Percentiles rank a stretch among this genome's conserved stretches.
These are phyloP conservation scores for Parascotia fuliginaria DNA, from an alignment of 2,888 invertebrate species.

Conservation along the genomic window DNA sequence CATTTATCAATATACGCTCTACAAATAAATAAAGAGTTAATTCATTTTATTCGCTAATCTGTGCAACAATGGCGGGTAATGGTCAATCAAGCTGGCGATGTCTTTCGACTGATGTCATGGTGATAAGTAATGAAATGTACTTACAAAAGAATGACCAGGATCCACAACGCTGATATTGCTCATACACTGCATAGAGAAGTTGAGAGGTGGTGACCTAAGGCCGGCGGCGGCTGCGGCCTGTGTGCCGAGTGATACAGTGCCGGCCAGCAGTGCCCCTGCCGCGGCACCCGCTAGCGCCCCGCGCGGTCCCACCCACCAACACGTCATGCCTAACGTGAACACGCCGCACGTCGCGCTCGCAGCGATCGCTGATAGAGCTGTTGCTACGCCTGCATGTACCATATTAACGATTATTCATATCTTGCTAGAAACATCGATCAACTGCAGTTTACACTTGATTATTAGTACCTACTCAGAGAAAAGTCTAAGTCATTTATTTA, in stretches of 20 bases:
- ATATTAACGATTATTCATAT: too few species aligned
- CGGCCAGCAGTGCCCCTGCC: slow-evolving; percentile 85
- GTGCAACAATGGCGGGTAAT: too few species aligned
- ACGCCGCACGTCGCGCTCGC: slow-evolving; percentile 93
- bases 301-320: slow-evolving; percentile 91
- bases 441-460: too few species aligned
- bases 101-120: too few species aligned
- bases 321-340: slow-evolving; percentile 92
- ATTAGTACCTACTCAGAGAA: too few species aligned
- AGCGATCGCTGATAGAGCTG: slow-evolving; percentile 93
- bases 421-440: too few species aligned
- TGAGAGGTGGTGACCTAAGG: slow-evolving; percentile 78
- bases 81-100: too few species aligned
- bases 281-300: slow-evolving; percentile 87
- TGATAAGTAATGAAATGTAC: too few species aligned
- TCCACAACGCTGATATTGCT: slow-evolving; percentile 59
- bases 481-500: too few species aligned
- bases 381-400: slow-evolving; percentile 82
- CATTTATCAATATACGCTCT: too few species aligned
- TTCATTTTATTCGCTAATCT: too few species aligned
- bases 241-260: slow-evolving; percentile 82
- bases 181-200: slow-evolving; percentile 56
- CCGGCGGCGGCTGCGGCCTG: slow-evolving; percentile 88
- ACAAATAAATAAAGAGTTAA: too few species aligned
- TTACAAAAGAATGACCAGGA: slow-evolving; percentile 68